Conservation (phyloP, 2,888 invertebrate genomes). For the Sminthurides aquaticus region DNA sequence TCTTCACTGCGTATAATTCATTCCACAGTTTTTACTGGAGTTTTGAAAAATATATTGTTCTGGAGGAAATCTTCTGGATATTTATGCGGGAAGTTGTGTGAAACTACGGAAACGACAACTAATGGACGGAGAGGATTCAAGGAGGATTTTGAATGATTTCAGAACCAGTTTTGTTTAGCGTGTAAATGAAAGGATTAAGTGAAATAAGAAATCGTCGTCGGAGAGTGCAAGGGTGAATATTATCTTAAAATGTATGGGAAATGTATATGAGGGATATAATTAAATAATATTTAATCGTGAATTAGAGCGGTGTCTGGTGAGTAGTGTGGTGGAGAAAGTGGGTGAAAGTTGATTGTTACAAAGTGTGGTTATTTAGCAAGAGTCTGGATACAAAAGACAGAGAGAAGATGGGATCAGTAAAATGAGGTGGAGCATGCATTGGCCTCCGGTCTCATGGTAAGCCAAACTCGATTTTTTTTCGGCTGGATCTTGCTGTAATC, state of each 20-base stretch:
- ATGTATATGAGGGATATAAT: neutral
- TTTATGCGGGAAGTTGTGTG: no score
- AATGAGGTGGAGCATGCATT: slow-evolving; percentile 27
- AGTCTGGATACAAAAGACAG: slow-evolving; percentile 14
- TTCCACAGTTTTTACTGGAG: no score
- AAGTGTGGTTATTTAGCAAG: neutral
- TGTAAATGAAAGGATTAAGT: no score
- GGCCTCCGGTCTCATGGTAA: slow-evolving; percentile 33
- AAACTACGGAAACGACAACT: no score
- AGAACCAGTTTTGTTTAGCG: neutral
- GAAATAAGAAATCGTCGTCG: no score
- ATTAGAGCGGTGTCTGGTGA: neutral
- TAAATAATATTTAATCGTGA: neutral
- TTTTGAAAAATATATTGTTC: no score
- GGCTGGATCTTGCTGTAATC: neutral
- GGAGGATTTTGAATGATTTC: neutral
- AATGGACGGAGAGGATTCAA: no score
- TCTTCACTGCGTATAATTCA: no score
- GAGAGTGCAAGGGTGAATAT: no score
- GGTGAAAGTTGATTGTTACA: neutral
- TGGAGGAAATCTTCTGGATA: no score
- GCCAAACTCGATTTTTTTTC: neutral
- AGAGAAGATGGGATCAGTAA: slow-evolving; percentile 22
- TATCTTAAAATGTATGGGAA: no score
- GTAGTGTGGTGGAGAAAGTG: neutral